These are phyloP conservation scores for Perizoma affinitatum DNA, from an alignment of 2,888 invertebrate species.

Conservation along the genomic window DNA sequence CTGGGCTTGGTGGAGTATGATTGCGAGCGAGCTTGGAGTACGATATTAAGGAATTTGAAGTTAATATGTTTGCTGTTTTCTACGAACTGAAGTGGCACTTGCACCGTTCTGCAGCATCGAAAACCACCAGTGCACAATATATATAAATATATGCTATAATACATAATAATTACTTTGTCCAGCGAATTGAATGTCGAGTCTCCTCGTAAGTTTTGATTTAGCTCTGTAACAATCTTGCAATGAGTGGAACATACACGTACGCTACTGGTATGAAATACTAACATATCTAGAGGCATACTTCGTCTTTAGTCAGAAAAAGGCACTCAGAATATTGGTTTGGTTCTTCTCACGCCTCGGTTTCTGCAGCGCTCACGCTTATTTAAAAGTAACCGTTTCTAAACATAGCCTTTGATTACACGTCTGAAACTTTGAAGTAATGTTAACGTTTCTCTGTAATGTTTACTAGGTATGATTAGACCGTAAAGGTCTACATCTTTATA, in stretches of 20 bases:
- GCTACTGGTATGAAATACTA: constrained; percentile 29
- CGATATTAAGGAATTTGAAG: constrained; percentile 21
- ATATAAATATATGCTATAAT: constrained; percentile 53
- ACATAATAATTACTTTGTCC: too few species aligned
- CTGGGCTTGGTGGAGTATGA: constrained; percentile 7
- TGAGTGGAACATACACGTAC: constrained; percentile 23
- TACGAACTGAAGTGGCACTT: constrained; percentile 22
- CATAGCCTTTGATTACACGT: constrained; percentile 45
- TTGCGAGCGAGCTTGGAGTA: constrained; percentile 2
- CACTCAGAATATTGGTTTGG: constrained; percentile 25
- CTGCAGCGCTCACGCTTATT: constrained; percentile 30
- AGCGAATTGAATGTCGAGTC: constrained; percentile 49
- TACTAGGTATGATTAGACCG: constrained; percentile 49
- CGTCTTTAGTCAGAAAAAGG: constrained; percentile 15
- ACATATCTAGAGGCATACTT: constrained; percentile 26
- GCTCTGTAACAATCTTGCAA: constrained; percentile 28
- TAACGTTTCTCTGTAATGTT: constrained; percentile 52
- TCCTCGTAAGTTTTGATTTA: constrained; percentile 59
- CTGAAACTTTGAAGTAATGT: constrained; percentile 43
- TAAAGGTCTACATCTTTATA: constrained; percentile 64
- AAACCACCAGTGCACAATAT: constrained; percentile 40
- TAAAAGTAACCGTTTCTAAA: constrained; percentile 35
- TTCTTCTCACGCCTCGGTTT: constrained; percentile 28
- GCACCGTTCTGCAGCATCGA: constrained; percentile 23
- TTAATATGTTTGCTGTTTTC: constrained; percentile 25